Base-by-base conservation (phyloP, 2,888 invertebrate species). In the Baccha elongata region DNA sequence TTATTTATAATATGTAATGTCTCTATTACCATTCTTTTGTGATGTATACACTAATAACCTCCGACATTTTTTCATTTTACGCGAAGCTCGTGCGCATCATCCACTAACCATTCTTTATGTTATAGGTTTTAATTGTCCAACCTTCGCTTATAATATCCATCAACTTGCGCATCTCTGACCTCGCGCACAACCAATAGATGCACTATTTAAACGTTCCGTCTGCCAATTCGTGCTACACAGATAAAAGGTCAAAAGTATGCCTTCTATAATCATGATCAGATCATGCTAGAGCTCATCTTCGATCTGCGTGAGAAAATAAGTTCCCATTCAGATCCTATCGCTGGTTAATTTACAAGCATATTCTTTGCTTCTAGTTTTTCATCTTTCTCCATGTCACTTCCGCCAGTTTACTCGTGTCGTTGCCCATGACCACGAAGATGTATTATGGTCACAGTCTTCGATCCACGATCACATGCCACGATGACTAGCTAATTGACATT, bases 401-500 rank as follows among this genome's bases (percentile, higher is more conserved):
- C 17, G 26, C 13, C 17, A 40, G 7, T 15, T 17, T 21, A 37
- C 13, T 6, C 15, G 40, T 37, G 15, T 46, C 52, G 52, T 71
- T 76, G 69, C 40, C 62, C 53, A 46, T 37, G 53, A 46, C 55
- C 23, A 15, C 17, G 15, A 17, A 53, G 65, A 58, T 40, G 58
- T 13, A 58, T 15, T 37, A 48, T 42, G 17, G 15, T 7, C 35
- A 32, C 4, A 13, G 23, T 11, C 1, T 32, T 11, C 13, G 5
- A 29, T 52, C 26, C 6, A 17, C 13, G 42, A 42, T 60, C 60
- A 50, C 48, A 68, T 40, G 65, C 58, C 62, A 72, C 76, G 76
- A 72, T 83, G 83, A 83, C 83, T 83, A 78, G 67, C 78, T 83
- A 83, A 83, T 83, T 83, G 83, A 83, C 83, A 78, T 73, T 83